Conservation (phyloP, 2,113 vertebrate species). For the Oceanites oceanicus region DNA sequence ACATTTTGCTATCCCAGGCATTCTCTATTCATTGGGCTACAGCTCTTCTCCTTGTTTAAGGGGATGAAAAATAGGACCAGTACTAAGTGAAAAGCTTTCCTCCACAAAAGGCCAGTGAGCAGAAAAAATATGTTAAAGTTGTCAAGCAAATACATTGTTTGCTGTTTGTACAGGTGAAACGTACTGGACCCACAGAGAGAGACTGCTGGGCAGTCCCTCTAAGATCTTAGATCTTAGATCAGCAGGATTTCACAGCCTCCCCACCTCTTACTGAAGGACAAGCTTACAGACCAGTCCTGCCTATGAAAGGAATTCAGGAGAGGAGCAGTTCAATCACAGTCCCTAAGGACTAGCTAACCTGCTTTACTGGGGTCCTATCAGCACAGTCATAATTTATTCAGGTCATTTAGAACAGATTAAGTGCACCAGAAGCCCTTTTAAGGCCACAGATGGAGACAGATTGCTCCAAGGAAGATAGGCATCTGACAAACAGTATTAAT, state of each 20-base stretch:
- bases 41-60: neutral
- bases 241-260: neutral
- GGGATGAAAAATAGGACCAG: neutral
- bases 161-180: neutral
- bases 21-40: neutral
- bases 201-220: neutral
- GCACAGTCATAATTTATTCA: neutral
- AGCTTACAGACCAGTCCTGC: neutral
- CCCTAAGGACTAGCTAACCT: neutral
- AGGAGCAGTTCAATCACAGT: neutral
- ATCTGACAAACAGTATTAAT: neutral
- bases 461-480: neutral
- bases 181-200: neutral
- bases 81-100: neutral
- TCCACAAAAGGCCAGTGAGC: neutral
- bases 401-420: constrained; percentile 11
- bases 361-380: neutral
- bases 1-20: neutral
- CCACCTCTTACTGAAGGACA: neutral
- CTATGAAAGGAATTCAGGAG: neutral
- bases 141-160: neutral
- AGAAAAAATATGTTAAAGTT: neutral
- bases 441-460: constrained; percentile 1
- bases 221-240: neutral
- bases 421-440: neutral